Percentiles rank a stretch among this genome's conserved stretches.
phyloP scores from a whole-genome alignment of 2,888 invertebrate species.

The Cataglyphis altisquamis region DNA sequence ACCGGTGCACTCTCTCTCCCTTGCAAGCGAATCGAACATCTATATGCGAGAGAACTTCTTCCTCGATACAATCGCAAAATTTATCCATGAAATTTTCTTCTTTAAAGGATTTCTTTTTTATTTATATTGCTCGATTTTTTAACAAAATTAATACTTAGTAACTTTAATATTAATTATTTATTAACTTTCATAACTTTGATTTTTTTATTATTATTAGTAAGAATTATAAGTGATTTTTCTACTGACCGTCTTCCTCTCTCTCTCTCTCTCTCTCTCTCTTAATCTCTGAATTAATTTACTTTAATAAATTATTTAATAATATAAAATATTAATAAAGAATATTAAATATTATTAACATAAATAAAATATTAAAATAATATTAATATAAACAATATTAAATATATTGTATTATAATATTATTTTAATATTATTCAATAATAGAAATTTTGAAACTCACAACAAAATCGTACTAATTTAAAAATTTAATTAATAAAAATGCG shows the following conservation, averaged over 20 bases:
- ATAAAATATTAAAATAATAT: too few relatives aligned
- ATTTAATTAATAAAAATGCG: slow-evolving; percentile 10
- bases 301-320: neutral
- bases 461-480: neutral
- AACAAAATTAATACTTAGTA: neutral
- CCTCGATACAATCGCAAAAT: neutral
- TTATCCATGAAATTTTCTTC: neutral
- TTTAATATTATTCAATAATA: neutral
- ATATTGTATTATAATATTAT: too few relatives aligned
- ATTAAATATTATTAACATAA: too few relatives aligned
- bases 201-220: slow-evolving; percentile 1
- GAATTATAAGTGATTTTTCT: neutral
- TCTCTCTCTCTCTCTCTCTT: neutral
- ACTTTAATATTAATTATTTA: neutral
- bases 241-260: neutral
- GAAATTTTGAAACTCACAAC: neutral
- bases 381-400: too few relatives aligned
- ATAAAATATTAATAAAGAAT: too few relatives aligned
- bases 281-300: slow-evolving; percentile 15
- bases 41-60: slow-evolving; percentile 8
- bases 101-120: neutral
- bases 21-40: slow-evolving; percentile 8
- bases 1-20: neutral
- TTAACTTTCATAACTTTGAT: neutral
- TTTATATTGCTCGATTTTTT: neutral